Evolutionary conservation across 1,140 invertebrate species (phyloP).

Genomic region (Carcinoscorpius rotundicauda): DNA sequence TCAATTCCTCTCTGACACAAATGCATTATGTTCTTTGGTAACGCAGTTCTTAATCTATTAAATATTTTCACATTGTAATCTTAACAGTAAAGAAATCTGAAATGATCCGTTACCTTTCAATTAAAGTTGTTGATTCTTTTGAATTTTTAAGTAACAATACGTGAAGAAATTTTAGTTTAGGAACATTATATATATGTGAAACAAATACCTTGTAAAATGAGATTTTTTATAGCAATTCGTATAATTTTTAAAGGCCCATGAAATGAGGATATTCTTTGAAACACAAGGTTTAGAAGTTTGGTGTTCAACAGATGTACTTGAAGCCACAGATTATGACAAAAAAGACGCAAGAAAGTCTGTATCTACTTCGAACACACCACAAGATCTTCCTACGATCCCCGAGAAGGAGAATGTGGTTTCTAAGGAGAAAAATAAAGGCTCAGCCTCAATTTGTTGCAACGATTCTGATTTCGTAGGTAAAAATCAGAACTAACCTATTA

Average conservation of each 20-base stretch:
- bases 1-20: too few relatives aligned
- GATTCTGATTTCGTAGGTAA: constrained; percentile 4
- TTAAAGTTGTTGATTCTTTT: too few relatives aligned
- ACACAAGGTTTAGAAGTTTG: constrained; percentile 29
- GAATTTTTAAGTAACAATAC: too few relatives aligned
- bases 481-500: too few relatives aligned
- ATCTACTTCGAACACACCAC: constrained; percentile 13
- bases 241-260: constrained; percentile 10
- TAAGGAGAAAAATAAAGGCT: constrained; percentile 12
- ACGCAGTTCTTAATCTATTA: too few relatives aligned
- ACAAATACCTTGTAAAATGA: too few relatives aligned
- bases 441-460: background rate
- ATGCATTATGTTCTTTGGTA: too few relatives aligned
- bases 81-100: too few relatives aligned
- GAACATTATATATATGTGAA: too few relatives aligned
- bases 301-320: constrained; percentile 28
- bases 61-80: too few relatives aligned
- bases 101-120: too few relatives aligned
- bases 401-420: constrained; percentile 15
- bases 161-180: too few relatives aligned
- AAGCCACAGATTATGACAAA: background rate
- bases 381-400: constrained; percentile 20
- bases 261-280: constrained; percentile 26
- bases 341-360: background rate
- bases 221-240: background rate